phyloP scores from a whole-genome alignment of 2,888 invertebrate genomes.

The Biston betularia region DNA sequence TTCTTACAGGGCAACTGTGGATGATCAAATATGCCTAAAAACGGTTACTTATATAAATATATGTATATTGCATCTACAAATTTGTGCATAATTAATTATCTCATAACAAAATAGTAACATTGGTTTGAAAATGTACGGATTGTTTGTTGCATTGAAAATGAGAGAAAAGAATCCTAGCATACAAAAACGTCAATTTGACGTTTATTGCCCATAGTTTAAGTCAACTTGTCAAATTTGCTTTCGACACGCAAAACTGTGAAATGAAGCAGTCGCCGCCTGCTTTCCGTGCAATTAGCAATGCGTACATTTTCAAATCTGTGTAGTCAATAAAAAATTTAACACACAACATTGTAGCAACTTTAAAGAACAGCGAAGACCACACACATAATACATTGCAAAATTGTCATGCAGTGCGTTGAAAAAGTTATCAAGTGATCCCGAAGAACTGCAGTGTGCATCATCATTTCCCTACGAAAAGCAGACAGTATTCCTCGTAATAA shows the following conservation, averaged over 20 bases:
- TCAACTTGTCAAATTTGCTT: too few relatives aligned
- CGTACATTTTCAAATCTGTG: too few relatives aligned
- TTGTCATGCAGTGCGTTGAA: constrained; percentile 38
- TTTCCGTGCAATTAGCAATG: too few relatives aligned
- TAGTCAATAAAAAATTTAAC: constrained; percentile 22
- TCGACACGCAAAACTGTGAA: too few relatives aligned
- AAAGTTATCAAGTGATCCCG: constrained; percentile 22
- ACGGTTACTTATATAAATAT: constrained; percentile 1
- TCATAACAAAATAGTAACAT: not conserved
- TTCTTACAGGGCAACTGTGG: constrained; percentile 84
- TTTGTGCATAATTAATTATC: not conserved
- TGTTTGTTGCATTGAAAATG: too few relatives aligned
- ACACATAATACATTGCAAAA: constrained; percentile 60
- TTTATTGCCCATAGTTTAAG: too few relatives aligned
- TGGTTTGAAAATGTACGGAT: too few relatives aligned
- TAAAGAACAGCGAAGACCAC: constrained; percentile 65
- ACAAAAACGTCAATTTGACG: too few relatives aligned
- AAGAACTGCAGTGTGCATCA: constrained; percentile 17
- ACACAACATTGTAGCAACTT: constrained; percentile 35
- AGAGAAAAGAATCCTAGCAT: too few relatives aligned
- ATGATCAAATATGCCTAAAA: constrained; percentile 21
- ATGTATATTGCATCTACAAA: not conserved
- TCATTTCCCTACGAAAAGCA: constrained; percentile 23
- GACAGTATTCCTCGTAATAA: constrained; percentile 12
- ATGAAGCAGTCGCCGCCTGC: too few relatives aligned